These are phyloP conservation scores for Conus ventricosus DNA, from an alignment of 1,140 invertebrate genomes.

Conservation along the genomic window DNA sequence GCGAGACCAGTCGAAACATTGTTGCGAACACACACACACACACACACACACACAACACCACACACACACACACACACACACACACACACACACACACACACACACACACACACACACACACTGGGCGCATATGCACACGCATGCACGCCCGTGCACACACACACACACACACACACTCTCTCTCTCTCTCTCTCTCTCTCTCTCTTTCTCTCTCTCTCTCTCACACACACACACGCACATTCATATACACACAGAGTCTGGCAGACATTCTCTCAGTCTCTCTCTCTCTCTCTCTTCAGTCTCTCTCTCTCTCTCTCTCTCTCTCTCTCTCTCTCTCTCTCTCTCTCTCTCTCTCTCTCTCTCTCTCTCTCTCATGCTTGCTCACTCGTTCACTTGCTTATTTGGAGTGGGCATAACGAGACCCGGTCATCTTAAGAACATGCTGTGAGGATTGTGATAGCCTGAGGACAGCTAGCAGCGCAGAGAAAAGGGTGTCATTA, in stretches of 20 bases:
- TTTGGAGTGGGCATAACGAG: neutral
- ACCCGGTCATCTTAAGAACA: too few relatives aligned
- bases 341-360: neutral
- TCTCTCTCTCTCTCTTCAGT: too few relatives aligned
- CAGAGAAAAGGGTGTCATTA: too few relatives aligned
- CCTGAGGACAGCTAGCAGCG: too few relatives aligned
- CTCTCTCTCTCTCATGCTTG: neutral
- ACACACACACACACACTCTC: neutral
- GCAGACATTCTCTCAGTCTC: neutral
- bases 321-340: neutral
- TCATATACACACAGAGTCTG: neutral
- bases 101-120: neutral
- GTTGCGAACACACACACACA: neutral
- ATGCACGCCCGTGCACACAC: too few relatives aligned
- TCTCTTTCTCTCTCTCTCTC: neutral
- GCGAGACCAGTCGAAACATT: neutral
- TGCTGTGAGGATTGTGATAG: too few relatives aligned
- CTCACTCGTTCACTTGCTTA: neutral
- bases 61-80: neutral
- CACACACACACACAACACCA: neutral
- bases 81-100: neutral
- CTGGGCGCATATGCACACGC: too few relatives aligned
- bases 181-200: too few relatives aligned
- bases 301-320: too few relatives aligned
- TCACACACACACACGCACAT: neutral